These are phyloP conservation scores for Schlechtendalia chinensis DNA, from an alignment of 1,140 invertebrate genomes.

Conservation along the genomic window DNA sequence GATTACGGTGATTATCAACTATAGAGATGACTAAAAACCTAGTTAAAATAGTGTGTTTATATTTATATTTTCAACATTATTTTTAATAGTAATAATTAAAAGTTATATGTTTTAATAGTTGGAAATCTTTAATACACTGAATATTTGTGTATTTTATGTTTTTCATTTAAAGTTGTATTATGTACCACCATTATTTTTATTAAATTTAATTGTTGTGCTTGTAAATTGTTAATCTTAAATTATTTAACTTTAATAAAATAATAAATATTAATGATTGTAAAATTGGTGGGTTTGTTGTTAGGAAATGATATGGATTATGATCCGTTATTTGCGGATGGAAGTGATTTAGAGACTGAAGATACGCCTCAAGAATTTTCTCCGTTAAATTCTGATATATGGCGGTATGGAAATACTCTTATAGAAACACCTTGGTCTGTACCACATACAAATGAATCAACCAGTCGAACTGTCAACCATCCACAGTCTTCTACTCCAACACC, in stretches of 20 bases:
- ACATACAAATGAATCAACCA: conserved; percentile 35
- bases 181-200: too few relatives aligned
- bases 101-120: too few relatives aligned
- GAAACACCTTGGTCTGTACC: conserved; percentile 46
- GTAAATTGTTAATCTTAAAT: neutral
- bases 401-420: conserved; percentile 44
- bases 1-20: too few relatives aligned
- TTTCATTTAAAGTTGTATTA: too few relatives aligned
- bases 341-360: conserved; percentile 48
- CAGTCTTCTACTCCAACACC: conserved; percentile 3
- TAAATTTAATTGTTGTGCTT: too few relatives aligned
- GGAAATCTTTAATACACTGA: too few relatives aligned
- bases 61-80: too few relatives aligned
- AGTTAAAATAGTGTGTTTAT: too few relatives aligned
- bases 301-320: conserved; percentile 47
- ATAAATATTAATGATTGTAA: neutral
- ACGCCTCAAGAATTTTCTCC: conserved; percentile 42
- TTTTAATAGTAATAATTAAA: too few relatives aligned
- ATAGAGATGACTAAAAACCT: too few relatives aligned
- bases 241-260: neutral
- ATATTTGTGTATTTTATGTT: too few relatives aligned
- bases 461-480: conserved; percentile 34
- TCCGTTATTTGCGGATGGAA: conserved; percentile 44
- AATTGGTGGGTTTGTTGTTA: neutral
- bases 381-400: conserved; percentile 46